Base-by-base conservation (phyloP, 2,888 invertebrate genomes). In the Escarpia spicata region DNA sequence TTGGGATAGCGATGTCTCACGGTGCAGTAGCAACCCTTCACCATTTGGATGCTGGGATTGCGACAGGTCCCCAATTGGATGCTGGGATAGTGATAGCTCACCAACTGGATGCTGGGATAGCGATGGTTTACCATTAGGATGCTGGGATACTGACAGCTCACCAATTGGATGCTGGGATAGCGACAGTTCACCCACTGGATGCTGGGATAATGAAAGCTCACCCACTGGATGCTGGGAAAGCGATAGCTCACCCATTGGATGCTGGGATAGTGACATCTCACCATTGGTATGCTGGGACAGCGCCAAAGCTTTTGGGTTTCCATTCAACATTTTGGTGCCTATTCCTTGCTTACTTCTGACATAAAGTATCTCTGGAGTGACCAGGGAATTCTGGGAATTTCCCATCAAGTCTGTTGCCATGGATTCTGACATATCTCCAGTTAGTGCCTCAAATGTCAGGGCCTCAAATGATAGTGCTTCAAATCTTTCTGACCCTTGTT, bases 81-180 rank as follows among this genome's bases (percentile, higher is more conserved):
- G n/a, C 75, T 75, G 75, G 26, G 75, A 26, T 26, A 75, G 75
- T 26, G 75, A 75, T n/a, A 75, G 19, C n/a, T 75, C 75, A 75
- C 75, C 75, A 75, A 75, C 4, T n/a, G 75, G 75, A 75, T 75
- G 75, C 75, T 75, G 75, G 75, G 75, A 75, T 75, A 75, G n/a
- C 6, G 75, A 26, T n/a, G 19, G n/a, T 6, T 75, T 26, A 75
- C 19, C 26, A 75, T 19, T 26, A 19, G 26, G 75, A n/a, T 26
- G 75, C 26, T 75, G 19, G 26, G 75, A 26, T 75, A 75, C 19
- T 26, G 75, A 26, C 19, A 6, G 26, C 6, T 75, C 26, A 26
- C 75, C 75, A 26, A 3, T 26, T 19, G 75, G 75, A 75, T 75
- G 75, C 75, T 75, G 75, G 4, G 75, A 75, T 26, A 75, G 26